Conservation (phyloP, 1,140 invertebrate species). For the Apocrypta bakeri region DNA sequence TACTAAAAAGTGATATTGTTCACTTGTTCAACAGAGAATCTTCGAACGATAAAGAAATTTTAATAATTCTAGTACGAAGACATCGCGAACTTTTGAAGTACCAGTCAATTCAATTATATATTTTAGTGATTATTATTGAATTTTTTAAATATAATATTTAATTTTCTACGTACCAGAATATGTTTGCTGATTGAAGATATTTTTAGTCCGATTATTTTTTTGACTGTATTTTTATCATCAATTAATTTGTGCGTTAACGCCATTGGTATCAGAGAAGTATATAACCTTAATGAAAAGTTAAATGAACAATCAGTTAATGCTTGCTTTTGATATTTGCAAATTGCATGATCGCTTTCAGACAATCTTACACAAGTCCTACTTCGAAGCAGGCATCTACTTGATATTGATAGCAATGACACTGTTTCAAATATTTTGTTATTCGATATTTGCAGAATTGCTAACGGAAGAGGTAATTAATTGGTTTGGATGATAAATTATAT, state of each 20-base stretch:
- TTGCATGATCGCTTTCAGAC: neutral
- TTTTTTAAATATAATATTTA: neutral
- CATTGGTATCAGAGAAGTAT: neutral
- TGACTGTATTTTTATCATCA: neutral
- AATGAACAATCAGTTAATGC: no score
- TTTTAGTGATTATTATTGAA: no score
- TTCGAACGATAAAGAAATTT: no score
- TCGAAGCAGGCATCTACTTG: neutral
- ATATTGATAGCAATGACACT: neutral
- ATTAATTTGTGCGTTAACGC: neutral
- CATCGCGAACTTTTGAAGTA: neutral
- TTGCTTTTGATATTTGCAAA: no score
- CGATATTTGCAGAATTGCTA: neutral
- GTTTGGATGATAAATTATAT: no score
- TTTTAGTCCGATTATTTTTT: neutral
- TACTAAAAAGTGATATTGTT: no score
- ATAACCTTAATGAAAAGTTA: neutral
- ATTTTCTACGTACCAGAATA: neutral
- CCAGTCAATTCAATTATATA: no score
- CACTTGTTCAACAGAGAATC: no score
- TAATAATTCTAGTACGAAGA: neutral
- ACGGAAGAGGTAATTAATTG: conserved; percentile 5
- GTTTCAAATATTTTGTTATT: conserved; percentile 13
- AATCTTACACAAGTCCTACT: neutral
- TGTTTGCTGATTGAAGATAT: neutral